phyloP scores from a whole-genome alignment of 1,140 invertebrate genomes.

The Mamestra configurata region DNA sequence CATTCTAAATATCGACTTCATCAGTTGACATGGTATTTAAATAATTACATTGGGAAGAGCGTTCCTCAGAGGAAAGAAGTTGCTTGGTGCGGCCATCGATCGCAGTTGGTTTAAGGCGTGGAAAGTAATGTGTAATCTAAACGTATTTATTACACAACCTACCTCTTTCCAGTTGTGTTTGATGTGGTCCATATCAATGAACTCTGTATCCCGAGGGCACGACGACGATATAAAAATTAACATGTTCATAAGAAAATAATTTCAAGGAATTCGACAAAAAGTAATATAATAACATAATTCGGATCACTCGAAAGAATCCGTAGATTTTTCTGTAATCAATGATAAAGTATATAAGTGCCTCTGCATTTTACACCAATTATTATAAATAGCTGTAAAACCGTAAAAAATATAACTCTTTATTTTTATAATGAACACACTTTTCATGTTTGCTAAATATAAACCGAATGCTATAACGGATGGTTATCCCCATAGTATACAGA shows the following conservation, averaged over 20 bases:
- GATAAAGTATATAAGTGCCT: slow-evolving; percentile 34
- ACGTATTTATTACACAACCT: background rate
- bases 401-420: slow-evolving; percentile 18
- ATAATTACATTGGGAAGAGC: background rate
- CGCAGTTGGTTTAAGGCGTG: too few species aligned
- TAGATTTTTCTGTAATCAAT: background rate
- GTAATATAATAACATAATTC: background rate
- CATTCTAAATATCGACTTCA: too few species aligned
- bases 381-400: background rate
- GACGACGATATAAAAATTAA: background rate
- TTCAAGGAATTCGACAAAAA: background rate
- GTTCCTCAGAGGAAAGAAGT: background rate
- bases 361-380: slow-evolving; percentile 33
- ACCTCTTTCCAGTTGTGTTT: background rate
- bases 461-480: background rate
- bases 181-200: background rate
- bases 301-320: background rate
- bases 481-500: background rate
- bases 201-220: background rate
- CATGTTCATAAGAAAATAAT: background rate
- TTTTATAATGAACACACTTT: slow-evolving; percentile 31
- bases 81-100: too few species aligned
- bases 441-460: slow-evolving; percentile 13
- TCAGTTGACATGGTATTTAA: background rate
- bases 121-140: too few species aligned